Base-by-base conservation (phyloP, 2,888 invertebrate genomes). In the Amblyteles armatorius region DNA sequence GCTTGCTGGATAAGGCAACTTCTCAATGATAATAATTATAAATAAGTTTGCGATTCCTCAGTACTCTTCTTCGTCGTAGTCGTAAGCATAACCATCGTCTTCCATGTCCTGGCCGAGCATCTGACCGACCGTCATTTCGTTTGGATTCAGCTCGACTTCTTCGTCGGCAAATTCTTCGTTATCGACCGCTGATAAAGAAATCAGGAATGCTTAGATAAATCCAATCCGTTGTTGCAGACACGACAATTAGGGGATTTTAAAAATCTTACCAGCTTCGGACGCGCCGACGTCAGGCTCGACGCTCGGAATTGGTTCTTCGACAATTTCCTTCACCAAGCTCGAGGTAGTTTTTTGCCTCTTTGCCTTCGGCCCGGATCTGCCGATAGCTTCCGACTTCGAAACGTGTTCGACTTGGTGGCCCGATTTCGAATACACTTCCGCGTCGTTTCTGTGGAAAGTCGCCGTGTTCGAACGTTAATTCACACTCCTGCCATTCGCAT, bases 41-140 rank as follows among this genome's bases (percentile, higher is more conserved):
- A 73, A 73, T 83, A 73, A 77, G 52, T 65, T 72, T 48, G 48
- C n/a, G 48, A 22, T 40, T 48, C 48, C 40, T 88, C 85, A 92
- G 87, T 93, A 92, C 44, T 92, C 92, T 57, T 97, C 97, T 85
- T 97, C 97, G 73, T 94, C 94, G 85, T 94, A 94, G 72, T 94
- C 95, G 86, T 96, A 96, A 77, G 95, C 96, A 88, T 96, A 96
- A 0, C 95, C 95, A 26, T 96, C 95, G 40, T 95, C 95, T n/a
- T 95, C 95, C 80, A 95, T 95, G 88, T 96, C 96, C 52, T 94
- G 94, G 60, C 94, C 93, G n/a, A 93, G 90, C 90, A 93, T 90
- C 63, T 92, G 90, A 9, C 91, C 91, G 29, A 93, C 90, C 2
- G 91, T 90, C 89, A 93, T 90, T 87, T 94, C 93, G 4, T 83